phyloP scores from a whole-genome alignment of 2,113 vertebrate genomes.

The Hiodon tergisus region DNA sequence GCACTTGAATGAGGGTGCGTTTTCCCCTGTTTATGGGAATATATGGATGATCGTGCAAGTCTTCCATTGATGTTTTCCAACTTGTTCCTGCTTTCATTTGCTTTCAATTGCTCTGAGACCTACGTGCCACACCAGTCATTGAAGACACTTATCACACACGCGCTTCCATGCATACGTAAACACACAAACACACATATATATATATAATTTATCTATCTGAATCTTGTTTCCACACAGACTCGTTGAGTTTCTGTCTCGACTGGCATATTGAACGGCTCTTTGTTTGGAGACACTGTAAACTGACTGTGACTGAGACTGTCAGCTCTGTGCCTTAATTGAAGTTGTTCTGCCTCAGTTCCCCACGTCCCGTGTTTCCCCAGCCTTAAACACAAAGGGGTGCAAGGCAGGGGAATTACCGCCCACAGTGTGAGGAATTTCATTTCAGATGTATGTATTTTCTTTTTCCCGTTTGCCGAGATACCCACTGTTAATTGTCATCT shows the following conservation, averaged over 20 bases:
- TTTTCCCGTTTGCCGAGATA: slow-evolving; percentile 27
- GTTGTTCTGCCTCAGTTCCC: slow-evolving; percentile 51
- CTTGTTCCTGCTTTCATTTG: too few species aligned
- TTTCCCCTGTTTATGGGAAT: not conserved
- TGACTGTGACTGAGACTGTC: slow-evolving; percentile 35
- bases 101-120: too few species aligned
- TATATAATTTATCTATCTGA: slow-evolving; percentile 13
- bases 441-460: slow-evolving; percentile 36
- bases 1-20: not conserved
- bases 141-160: slow-evolving; percentile 28
- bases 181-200: slow-evolving; percentile 1
- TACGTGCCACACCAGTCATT: too few species aligned
- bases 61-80: too few species aligned
- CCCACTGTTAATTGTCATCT: slow-evolving; percentile 19
- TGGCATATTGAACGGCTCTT: slow-evolving; percentile 38
- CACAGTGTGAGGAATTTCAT: slow-evolving; percentile 1
- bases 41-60: too few species aligned
- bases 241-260: slow-evolving; percentile 36
- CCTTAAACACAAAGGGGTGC: slow-evolving; percentile 26
- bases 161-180: slow-evolving; percentile 19
- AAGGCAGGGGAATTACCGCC: not conserved
- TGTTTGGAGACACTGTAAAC: slow-evolving; percentile 46
- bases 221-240: slow-evolving; percentile 19
- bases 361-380: slow-evolving; percentile 28
- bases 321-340: slow-evolving; percentile 69